Conservation (phyloP, 2,888 invertebrate genomes). For the Dicyrtomina minuta region DNA sequence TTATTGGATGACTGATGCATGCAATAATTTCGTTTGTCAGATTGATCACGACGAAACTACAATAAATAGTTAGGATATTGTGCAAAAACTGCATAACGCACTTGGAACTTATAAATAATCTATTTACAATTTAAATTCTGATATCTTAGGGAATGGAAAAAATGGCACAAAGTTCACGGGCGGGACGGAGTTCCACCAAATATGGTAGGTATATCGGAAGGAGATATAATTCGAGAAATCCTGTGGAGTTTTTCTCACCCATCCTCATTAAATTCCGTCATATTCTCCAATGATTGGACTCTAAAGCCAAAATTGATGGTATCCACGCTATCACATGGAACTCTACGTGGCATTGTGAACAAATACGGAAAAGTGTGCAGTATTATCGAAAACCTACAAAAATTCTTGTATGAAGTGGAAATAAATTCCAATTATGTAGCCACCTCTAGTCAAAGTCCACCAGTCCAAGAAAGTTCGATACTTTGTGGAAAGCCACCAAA, state of each 20-base stretch:
- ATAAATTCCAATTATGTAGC: not conserved
- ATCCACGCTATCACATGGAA: slow-evolving; percentile 32
- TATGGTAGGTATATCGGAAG: slow-evolving; percentile 29
- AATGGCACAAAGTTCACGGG: not conserved
- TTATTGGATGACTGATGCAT: too few relatives aligned
- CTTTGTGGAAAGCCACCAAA: slow-evolving; percentile 21
- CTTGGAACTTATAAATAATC: too few relatives aligned
- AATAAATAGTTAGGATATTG: too few relatives aligned
- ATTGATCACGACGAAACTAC: too few relatives aligned
- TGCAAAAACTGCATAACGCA: too few relatives aligned
- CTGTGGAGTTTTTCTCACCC: slow-evolving; percentile 42
- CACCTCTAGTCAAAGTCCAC: not conserved
- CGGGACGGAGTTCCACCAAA: not conserved
- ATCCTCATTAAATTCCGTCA: slow-evolving; percentile 24
- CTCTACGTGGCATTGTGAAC: slow-evolving; percentile 27
- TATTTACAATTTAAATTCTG: too few relatives aligned
- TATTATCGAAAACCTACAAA: slow-evolving; percentile 27
- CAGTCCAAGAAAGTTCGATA: not conserved
- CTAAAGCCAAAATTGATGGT: slow-evolving; percentile 36
- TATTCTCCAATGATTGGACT: slow-evolving; percentile 41
- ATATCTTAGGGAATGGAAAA: slow-evolving; percentile 46
- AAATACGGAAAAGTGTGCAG: slow-evolving; percentile 29
- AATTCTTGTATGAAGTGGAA: slow-evolving; percentile 24
- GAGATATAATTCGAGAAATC: slow-evolving; percentile 44
- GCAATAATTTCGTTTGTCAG: too few relatives aligned